Conservation (phyloP, 2,888 invertebrate genomes). For the Dasypogon diadema region DNA sequence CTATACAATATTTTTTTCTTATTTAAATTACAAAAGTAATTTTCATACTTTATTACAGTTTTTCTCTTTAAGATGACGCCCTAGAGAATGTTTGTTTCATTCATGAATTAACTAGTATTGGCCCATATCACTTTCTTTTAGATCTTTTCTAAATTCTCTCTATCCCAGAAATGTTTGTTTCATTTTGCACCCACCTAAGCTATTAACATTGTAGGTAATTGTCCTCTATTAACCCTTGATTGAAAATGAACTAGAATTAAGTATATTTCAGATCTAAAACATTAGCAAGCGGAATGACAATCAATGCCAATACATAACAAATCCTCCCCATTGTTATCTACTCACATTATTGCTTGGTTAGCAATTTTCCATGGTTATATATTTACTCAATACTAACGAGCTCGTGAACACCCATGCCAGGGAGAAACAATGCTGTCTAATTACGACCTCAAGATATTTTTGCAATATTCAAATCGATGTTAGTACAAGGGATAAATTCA, state of each 20-base stretch:
- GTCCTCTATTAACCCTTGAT: slow-evolving; percentile 13
- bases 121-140: too few species aligned
- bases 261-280: slow-evolving; percentile 31
- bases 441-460: slow-evolving; percentile 42
- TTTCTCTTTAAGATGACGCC: too few species aligned
- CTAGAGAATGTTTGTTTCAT: too few species aligned
- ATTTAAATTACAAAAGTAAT: too few species aligned
- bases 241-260: slow-evolving; percentile 3
- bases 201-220: too few species aligned
- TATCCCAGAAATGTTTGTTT: too few species aligned
- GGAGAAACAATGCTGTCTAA: slow-evolving; percentile 17
- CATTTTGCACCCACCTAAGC: too few species aligned
- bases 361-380: slow-evolving; percentile 25
- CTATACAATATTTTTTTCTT: too few species aligned
- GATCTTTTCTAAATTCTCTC: too few species aligned
- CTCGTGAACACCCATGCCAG: slow-evolving; percentile 4
- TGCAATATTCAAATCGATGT: slow-evolving; percentile 37
- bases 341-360: slow-evolving; percentile 32
- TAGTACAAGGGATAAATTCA: slow-evolving; percentile 39
- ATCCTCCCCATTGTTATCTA: not conserved
- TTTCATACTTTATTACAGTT: too few species aligned
- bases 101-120: too few species aligned
- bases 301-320: slow-evolving; percentile 21
- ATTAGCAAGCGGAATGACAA: slow-evolving; percentile 13
- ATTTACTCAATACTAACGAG: slow-evolving; percentile 35